Evolutionary conservation across 1,140 invertebrate species (phyloP), one percentile per base, ranked within the genome.

Genomic region (Steinernema khuongi): DNA sequence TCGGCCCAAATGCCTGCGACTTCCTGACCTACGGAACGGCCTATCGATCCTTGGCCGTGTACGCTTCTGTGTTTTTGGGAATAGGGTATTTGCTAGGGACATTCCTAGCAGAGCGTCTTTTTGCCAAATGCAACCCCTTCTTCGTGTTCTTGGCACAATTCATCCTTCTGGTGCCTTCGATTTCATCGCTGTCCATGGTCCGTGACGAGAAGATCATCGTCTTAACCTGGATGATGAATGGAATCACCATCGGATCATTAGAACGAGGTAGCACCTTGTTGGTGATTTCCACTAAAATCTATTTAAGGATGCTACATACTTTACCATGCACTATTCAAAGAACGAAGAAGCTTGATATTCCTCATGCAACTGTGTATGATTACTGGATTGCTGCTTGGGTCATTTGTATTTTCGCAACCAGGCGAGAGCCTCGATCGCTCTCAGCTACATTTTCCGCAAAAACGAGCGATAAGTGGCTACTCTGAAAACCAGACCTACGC

Each of bases 1-100:
- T 60, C 50, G 50, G 50, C 50, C 50, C 50, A 26, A 60, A 60
- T 22, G 50, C 50, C 14, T 60, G 50, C 22, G 50, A 60, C 19
- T 60, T 60, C 50, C 4, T 60, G 7, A 60, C 50, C 4, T 60
- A 11, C 4, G 50, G 22, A 26, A 22, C 50, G 26, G 26, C 14
- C 26, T 60, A 60, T 26, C 7, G 19, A 11, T 7, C 11, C 50
- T 17, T 26, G 7, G 7, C 50, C 2, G 50, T 22, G 11, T n/a
- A 60, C 4, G 50, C 22, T 2, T 60, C 26, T 26, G 19, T 60
- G 11, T 22, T 60, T 7, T 60, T 60, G 11, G 50, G 50, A 4
- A 26, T 60, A 60, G 50, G 50, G 4, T 60, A 60, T 22, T 60
- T 60, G 11, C 4, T 2, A 4, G 50, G 50, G 22, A 60, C 50